Percentiles rank a stretch among this genome's conserved stretches.
Evolutionary conservation across 2,888 invertebrate species (phyloP).

Genomic region (Leucophenga montana): DNA sequence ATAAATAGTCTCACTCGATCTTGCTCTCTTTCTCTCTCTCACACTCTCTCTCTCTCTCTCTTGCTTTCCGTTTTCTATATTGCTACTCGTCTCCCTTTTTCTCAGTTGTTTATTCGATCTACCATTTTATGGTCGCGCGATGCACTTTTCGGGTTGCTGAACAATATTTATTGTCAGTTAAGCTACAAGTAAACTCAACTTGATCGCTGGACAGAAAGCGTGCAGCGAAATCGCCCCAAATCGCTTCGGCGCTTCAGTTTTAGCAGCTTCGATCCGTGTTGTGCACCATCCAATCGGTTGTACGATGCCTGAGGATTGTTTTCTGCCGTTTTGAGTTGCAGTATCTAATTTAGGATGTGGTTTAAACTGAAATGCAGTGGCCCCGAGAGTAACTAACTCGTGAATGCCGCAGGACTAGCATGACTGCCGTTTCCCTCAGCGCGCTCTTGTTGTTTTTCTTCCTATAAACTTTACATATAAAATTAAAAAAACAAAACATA

Average conservation of each 20-base stretch:
- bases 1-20: not conserved
- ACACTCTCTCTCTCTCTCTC: not conserved
- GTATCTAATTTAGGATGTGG: conserved; percentile 66
- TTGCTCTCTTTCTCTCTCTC: conserved; percentile 7
- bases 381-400: conserved; percentile 68
- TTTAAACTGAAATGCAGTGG: conserved; percentile 66
- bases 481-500: not conserved
- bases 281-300: too few species aligned
- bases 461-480: conserved; percentile 23
- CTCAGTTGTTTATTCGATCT: not conserved
- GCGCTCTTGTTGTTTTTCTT: conserved; percentile 51
- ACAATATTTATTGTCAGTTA: conserved; percentile 58
- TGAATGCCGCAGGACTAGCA: conserved; percentile 69
- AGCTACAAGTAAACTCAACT: conserved; percentile 34
- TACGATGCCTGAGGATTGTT: too few species aligned
- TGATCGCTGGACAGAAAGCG: conserved; percentile 49
- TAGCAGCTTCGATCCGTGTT: not conserved
- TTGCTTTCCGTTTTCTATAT: not conserved
- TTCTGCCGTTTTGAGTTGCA: conserved; percentile 32
- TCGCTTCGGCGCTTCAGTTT: not conserved
- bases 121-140: conserved; percentile 19
- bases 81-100: not conserved
- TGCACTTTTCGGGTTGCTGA: conserved; percentile 54
- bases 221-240: conserved; percentile 35
- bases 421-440: conserved; percentile 50